Base-by-base conservation (phyloP, 2,797 vertebrate genomes). In the Siniperca undulata region DNA sequence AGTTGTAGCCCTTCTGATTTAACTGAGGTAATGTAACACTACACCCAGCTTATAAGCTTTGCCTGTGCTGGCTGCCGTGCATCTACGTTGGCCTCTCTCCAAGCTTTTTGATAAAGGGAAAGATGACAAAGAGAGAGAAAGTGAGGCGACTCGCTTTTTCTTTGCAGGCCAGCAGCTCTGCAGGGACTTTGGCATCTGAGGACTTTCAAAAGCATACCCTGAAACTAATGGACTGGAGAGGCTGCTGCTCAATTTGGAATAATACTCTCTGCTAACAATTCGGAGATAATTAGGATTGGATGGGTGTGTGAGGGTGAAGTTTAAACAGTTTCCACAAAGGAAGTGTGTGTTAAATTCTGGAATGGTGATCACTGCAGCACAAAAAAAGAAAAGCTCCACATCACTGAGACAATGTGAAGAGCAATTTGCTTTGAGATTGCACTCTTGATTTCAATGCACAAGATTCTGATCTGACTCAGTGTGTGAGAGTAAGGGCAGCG, bases 61-160 rank as follows among this genome's bases (percentile, higher is more conserved):
- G 89, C 90, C 84, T 88, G 77, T n/a, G 74, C 84, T 70, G 70
- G 89, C 86, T 75, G 85, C 91, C 24, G 77, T 81, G 84, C 88
- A 81, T 88, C 83, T 80, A 67, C 40, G 56, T 58, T 94, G 93
- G 92, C 91, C 67, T 78, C 69, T 42, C 82, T 93, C 93, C 93
- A 94, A 87, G 83, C 80, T 82, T 86, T 89, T 68, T 85, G 82
- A 91, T 85, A 78, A 89, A 86, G 70, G 73, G 64, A 56, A 76
- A 40, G 46, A 66, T 74, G 78, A 89, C 69, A 77, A 83, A 92
- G 81, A 83, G 81, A 79, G 60, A 88, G 87, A 90, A 89, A 88
- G 81, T 65, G 78, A 86, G 73, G 73, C 40, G 6, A 83, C 77
- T 69, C 1, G 44, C 27, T 77, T 86, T 78, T 79, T 87, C 77